These are phyloP conservation scores for Drosophila buzzatii DNA, from an alignment of 2,888 invertebrate genomes.

Conservation along the genomic window DNA sequence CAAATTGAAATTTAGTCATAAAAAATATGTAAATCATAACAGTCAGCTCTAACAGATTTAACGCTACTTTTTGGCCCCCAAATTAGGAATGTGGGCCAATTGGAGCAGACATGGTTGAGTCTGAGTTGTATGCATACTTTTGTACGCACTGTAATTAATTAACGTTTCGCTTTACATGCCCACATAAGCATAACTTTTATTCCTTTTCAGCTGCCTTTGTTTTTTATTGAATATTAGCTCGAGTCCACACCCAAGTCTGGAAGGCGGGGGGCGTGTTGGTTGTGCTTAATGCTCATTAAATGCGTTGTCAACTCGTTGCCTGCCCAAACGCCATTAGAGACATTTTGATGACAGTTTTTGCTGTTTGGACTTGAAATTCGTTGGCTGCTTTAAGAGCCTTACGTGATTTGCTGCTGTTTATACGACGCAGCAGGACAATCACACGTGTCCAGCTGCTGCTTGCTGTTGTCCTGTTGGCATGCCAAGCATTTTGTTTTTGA, in stretches of 20 bases:
- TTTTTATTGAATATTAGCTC: constrained; percentile 73
- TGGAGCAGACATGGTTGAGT: constrained; percentile 1
- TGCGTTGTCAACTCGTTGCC: constrained; percentile 74
- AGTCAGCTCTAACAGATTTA: constrained; percentile 60
- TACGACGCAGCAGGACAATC: constrained; percentile 18
- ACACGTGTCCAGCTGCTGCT: constrained; percentile 37
- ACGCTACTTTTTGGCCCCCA: constrained; percentile 61
- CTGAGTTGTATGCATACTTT: constrained; percentile 23
- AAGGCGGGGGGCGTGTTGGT: neutral
- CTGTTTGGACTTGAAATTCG: constrained; percentile 9
- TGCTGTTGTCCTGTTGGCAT: constrained; percentile 54
- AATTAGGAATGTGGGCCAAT: constrained; percentile 16
- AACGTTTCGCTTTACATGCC: constrained; percentile 70
- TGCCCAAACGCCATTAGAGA: constrained; percentile 80
- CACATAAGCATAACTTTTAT: constrained; percentile 63
- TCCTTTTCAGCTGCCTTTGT: neutral
- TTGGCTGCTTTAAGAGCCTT: constrained; percentile 44
- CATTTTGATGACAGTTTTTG: constrained; percentile 78
- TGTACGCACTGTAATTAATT: constrained; percentile 67
- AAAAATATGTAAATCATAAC: constrained; percentile 28
- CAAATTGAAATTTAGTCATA: constrained; percentile 79
- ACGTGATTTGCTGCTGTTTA: constrained; percentile 72
- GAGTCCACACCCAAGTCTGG: constrained; percentile 52
- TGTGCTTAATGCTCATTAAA: constrained; percentile 63
- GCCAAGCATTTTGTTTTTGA: constrained; percentile 72